Base-by-base conservation (phyloP, 2,888 invertebrate species). In the Pocota personata region DNA sequence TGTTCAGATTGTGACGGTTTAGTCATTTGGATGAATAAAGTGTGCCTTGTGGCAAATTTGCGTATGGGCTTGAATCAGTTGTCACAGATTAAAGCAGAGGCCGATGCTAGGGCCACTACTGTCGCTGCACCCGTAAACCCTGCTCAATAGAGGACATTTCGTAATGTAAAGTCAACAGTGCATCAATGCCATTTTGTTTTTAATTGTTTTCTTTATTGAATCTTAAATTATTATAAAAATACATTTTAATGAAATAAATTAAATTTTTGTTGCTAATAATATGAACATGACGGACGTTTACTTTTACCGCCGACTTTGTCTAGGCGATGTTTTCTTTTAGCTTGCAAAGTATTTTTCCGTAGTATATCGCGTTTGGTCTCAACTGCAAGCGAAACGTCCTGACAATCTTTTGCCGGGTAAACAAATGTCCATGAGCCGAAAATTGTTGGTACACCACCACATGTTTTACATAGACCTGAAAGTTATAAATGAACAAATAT, bases 401-500 rank as follows among this genome's bases (percentile, higher is more conserved):
- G 89, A 24, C 92, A 92, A 50, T 91, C 90, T 10, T 89, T 90
- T 0, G 92, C 90, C 0, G 92, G 91, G 21, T 87, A 88, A 6
- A 91, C 89, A 83, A 92, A 90, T 4, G 90, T 91, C 92, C 92
- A 92, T 7, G 90, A 89, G 3, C 92, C 92, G 66, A 92, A 92
- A 32, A 92, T 90, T 10, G 90, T 91, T 30, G 92, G 92, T 32
- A 90, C 88, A n/a, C 90, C 90, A 14, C 90, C 91, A 76, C 92
- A 92, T 4, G 75, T 90, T 16, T 91, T 91, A 71, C 92, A 92
- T 5, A 90, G 89, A 2, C 92, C 91, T 90, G 24, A 21, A 66
- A 62, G 14, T 24, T 3, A 24, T 4, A 24, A 24, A 24, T 3
- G n/a, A n/a, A n/a, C n/a, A n/a, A n/a, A n/a, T n/a, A n/a, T n/a